Base-by-base conservation (phyloP, 2,113 vertebrate species). In the Callaeas wilsoni region DNA sequence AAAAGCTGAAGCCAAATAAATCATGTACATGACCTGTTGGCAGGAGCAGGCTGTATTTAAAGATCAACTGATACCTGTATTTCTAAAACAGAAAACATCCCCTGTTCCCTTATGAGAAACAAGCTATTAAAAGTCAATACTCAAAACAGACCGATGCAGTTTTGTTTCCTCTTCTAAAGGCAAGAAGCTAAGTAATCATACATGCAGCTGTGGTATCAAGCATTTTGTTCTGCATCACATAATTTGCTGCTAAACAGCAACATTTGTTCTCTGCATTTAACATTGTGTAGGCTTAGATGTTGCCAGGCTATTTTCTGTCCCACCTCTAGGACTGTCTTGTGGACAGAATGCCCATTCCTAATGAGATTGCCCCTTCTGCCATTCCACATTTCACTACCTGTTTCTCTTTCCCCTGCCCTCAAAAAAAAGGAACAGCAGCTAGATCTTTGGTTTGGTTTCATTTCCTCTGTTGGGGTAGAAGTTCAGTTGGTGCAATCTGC, bases 111-210 rank as follows among this genome's bases (percentile, higher is more conserved):
- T 90, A 89, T 26, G 53, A 96, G 86, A 96, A 96, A 95, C 93
- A 94, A 97, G 96, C 89, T 96, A 97, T 97, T 97, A 97, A 97
- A 97, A 96, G 62, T 96, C 92, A 87, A 94, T 97, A 93, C 84
- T 94, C 30, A 90, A 97, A 95, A 86, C 88, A 92, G 73, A 84
- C 77, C 83, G 75, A 94, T 52, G 96, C 77, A 95, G 91, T 96
- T 94, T 95, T 96, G 92, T 97, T 96, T 96, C 90, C 88, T 97
- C 74, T 93, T 89, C 65, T 62, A 56, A 79, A 92, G 74, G 25
- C 37, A 68, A 88, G 64, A 88, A 89, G 59, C 55, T 41, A 53
- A 44, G 10, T 84, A 77, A 52, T 80, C 17, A 10, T n/a, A 37
- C 1, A 0, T 35, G 53, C 73, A 89, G 79, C 62, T 89, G 44